These are phyloP conservation scores for Echinops telfairi DNA, from an alignment of 2,113 vertebrate genomes.

Conservation along the genomic window DNA sequence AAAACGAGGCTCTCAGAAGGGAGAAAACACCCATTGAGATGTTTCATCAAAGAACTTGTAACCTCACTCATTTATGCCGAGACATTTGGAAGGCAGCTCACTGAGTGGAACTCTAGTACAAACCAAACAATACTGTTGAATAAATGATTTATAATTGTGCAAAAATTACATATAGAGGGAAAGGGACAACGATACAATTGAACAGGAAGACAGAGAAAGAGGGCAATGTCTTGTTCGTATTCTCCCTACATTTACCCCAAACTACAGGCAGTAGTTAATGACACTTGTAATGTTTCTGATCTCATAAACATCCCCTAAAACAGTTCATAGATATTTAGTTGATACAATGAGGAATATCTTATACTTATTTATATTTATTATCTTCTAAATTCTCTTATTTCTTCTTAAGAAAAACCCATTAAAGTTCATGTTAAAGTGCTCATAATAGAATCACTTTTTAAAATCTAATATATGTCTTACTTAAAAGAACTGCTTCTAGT, in stretches of 20 bases:
- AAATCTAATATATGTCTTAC: constrained; percentile 66
- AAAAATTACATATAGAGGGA: constrained; percentile 55
- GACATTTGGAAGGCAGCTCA: no score
- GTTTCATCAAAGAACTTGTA: no score
- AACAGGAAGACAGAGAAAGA: constrained; percentile 28
- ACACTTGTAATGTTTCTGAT: neutral
- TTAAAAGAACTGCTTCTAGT: constrained; percentile 71
- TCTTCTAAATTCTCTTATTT: constrained; percentile 60
- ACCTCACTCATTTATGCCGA: no score
- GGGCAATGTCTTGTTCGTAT: neutral
- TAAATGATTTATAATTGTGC: neutral
- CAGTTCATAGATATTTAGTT: neutral
- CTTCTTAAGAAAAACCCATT: constrained; percentile 56
- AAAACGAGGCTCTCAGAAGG: no score
- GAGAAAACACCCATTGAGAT: no score
- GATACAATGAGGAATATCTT: constrained; percentile 10
- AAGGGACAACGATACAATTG: constrained; percentile 30
- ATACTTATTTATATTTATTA: constrained; percentile 15
- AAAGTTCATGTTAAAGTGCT: constrained; percentile 41
- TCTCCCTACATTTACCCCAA: neutral
- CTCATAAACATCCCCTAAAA: neutral
- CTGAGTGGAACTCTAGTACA: no score
- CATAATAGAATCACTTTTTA: constrained; percentile 42
- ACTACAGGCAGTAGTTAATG: neutral
- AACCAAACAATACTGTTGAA: neutral